A percentile compares a stretch with the other conserved stretches of the same genome.
Evolutionary conservation across 2,888 invertebrate genomes (phyloP).

Genomic region (Euspilapteryx auroguttella): DNA sequence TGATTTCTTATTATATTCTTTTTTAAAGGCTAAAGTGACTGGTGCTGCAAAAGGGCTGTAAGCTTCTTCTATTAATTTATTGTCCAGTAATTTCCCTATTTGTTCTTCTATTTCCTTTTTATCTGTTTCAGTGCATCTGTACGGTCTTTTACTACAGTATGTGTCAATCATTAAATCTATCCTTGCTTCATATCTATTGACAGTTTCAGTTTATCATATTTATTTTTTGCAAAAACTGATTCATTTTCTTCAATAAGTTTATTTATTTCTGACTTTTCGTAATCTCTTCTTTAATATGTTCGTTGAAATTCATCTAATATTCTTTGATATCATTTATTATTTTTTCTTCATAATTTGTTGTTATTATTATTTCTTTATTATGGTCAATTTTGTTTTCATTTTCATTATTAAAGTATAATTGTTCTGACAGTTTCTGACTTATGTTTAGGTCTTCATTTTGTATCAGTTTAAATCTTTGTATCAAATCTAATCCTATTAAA

Average conservation of each 20-base stretch:
- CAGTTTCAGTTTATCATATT: conserved; percentile 12
- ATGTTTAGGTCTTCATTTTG: conserved; percentile 7
- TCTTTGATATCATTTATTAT: not conserved
- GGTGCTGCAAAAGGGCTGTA: conserved; percentile 13
- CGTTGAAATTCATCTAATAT: not conserved
- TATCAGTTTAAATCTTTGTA: conserved; percentile 6
- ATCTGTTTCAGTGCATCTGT: conserved; percentile 9
- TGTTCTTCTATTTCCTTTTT: conserved; percentile 10
- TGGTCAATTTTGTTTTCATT: too few relatives aligned
- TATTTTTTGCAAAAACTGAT: conserved; percentile 10
- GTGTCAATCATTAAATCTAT: conserved; percentile 11
- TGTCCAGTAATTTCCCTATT: conserved; percentile 9
- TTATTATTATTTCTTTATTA: not conserved
- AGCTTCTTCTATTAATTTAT: conserved; percentile 4
- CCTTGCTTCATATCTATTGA: conserved; percentile 12
- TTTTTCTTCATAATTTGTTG: conserved; percentile 1
- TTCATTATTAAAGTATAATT: too few relatives aligned
- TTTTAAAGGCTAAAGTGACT: conserved; percentile 11
- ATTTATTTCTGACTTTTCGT: conserved; percentile 6
- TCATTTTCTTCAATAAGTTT: conserved; percentile 7
- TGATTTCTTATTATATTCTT: conserved; percentile 6
- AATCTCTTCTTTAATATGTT: conserved; percentile 5
- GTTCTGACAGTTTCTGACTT: too few relatives aligned
- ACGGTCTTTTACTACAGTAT: conserved; percentile 12
- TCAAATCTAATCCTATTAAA: conserved; percentile 8